A percentile compares a stretch with the other conserved stretches of the same genome.
phyloP scores from a whole-genome alignment of 2,888 invertebrate species.

The Macrosiphum euphorbiae region DNA sequence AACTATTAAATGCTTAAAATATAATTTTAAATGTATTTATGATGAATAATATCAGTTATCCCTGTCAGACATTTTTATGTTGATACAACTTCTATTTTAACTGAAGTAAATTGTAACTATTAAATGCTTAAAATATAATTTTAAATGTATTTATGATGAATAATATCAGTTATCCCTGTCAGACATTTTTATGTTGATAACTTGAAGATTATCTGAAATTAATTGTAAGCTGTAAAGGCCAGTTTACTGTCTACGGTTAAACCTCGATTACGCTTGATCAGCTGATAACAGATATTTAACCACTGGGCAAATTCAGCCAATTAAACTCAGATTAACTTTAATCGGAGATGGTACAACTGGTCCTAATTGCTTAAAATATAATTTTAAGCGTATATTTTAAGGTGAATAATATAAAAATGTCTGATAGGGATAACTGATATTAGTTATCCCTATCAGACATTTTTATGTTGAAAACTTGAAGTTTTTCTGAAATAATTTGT shows the following conservation, averaged over 20 bases:
- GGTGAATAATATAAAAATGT: no score
- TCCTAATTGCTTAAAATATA: background rate
- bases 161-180: conserved; percentile 37
- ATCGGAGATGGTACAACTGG: no score
- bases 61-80: conserved; percentile 13
- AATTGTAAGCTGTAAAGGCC: background rate
- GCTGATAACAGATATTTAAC: no score
- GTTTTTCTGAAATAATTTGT: background rate
- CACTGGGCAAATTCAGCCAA: no score
- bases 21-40: background rate
- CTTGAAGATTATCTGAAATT: background rate
- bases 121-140: background rate
- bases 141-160: background rate
- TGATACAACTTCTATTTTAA: background rate
- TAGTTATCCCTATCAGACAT: conserved; percentile 29
- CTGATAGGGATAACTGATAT: no score
- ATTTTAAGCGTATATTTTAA: background rate
- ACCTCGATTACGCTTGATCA: no score
- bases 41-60: conserved; percentile 32
- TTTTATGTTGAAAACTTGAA: conserved; percentile 20
- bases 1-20: background rate
- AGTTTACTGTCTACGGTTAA: no score
- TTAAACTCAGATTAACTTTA: no score
- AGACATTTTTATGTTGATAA: background rate
- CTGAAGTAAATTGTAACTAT: background rate